Base-by-base conservation (phyloP, 2,797 vertebrate species). In the Mycteria americana region DNA sequence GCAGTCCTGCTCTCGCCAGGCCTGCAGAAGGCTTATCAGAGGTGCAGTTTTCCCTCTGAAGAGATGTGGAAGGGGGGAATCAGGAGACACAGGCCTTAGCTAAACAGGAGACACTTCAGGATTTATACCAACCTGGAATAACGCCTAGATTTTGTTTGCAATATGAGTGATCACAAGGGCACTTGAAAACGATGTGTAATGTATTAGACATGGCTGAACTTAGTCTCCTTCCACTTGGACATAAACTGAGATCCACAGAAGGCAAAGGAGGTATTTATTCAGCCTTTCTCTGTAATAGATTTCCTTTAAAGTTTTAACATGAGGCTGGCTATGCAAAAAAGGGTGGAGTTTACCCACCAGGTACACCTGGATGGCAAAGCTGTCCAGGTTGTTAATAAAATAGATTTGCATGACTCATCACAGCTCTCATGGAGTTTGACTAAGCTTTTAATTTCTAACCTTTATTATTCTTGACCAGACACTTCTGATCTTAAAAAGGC, bases 21-120 rank as follows among this genome's bases (percentile, higher is more conserved):
- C n/a, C 18, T 28, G 10, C 33, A 64, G 12, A 54, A 72, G 18
- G 10, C 13, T 73, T 22, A 9, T 24, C 12, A 1, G 21, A 57
- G 31, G 14, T 53, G 25, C 7, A 24, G 17, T 54, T 54, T 60
- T 56, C 53, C 48, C 27, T 13, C 60, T 54, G 41, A 89, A 65
- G 27, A 51, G 27, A 17, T 0, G 1, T 7, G 5, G 9, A 31
- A 18, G 5, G 6, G 2, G 2, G 3, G 9, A 45, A 37, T 31
- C 17, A 39, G 22, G 25, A 43, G 21, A 39, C 28, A 50, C 39
- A 67, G 31, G 12, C 4, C 28, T 73, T 28, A 28, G 22, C 33
- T 57, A 64, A 93, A 57, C 8, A 50, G 45, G 8, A 85, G 21
- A 57, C 41, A 37, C 13, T 56, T 78, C 11, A 78, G 53, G 25